Percentiles rank a stretch among this genome's conserved stretches.
Evolutionary conservation across 2,113 vertebrate genomes (phyloP).

Genomic region (Xiphophorus hellerii): DNA sequence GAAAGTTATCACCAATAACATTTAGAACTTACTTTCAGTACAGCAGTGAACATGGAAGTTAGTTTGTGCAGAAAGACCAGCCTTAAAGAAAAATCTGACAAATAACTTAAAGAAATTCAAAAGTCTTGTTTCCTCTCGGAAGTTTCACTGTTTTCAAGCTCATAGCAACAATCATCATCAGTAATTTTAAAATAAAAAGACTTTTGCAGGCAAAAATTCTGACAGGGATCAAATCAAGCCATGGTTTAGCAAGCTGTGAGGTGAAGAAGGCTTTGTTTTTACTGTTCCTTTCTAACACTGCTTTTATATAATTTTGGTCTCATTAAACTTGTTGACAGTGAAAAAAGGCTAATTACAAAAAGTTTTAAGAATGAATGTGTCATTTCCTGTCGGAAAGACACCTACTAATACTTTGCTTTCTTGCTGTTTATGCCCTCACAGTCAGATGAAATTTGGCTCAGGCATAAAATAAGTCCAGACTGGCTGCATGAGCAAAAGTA

Average conservation of each 20-base stretch:
- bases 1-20: not conserved
- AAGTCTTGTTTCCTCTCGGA: no score
- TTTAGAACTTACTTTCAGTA: not conserved
- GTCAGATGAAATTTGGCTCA: not conserved
- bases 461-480: not conserved
- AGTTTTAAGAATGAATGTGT: not conserved
- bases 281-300: no score
- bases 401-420: not conserved
- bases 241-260: no score
- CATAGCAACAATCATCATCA: not conserved
- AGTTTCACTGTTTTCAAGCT: not conserved
- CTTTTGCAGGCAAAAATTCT: not conserved
- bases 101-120: no score
- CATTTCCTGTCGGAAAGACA: not conserved
- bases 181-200: not conserved
- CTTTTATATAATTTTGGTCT: no score
- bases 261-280: no score
- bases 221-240: not conserved
- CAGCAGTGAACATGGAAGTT: no score
- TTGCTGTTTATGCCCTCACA: not conserved
- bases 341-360: not conserved
- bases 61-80: no score
- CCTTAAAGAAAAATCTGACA: no score
- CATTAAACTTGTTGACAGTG: not conserved
- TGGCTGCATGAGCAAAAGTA: not conserved